Conservation (phyloP, 1,140 invertebrate species). For the Formica selysi region DNA sequence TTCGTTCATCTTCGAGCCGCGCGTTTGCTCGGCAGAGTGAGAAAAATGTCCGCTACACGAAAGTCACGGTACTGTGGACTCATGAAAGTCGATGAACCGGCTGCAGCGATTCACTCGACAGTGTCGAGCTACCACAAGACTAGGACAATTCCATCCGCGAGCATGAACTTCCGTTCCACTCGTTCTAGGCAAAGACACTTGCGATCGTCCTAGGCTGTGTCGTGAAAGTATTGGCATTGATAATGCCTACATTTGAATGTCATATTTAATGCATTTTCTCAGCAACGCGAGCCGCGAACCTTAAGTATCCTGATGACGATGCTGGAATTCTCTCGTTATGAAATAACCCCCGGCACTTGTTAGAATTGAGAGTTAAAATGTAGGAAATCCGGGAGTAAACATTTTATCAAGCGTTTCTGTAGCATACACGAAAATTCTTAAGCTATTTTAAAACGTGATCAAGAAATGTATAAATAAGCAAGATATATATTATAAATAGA, state of each 20-base stretch:
- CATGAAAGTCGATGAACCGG: constrained; percentile 77
- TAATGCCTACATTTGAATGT: constrained; percentile 67
- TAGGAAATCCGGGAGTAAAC: neutral
- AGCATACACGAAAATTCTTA: neutral
- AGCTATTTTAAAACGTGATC: neutral
- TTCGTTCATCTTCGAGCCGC: constrained; percentile 51
- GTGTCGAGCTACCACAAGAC: constrained; percentile 42
- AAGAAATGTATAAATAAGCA: neutral
- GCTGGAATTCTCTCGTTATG: neutral
- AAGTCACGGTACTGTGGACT: constrained; percentile 73
- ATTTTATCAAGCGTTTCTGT: neutral
- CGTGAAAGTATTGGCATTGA: constrained; percentile 4
- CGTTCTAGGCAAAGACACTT: constrained; percentile 21
- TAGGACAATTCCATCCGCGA: constrained; percentile 51
- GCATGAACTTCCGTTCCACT: constrained; percentile 52
- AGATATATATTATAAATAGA: no score
- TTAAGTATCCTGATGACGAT: neutral
- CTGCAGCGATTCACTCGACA: constrained; percentile 59
- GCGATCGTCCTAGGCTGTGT: neutral
- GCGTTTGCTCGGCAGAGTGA: constrained; percentile 33
- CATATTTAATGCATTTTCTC: constrained; percentile 50
- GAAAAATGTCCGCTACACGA: constrained; percentile 68
- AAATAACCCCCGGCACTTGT: neutral
- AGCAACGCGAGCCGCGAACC: constrained; percentile 5
- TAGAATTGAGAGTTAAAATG: neutral